These are phyloP conservation scores for Orthosia cruda DNA, from an alignment of 2,888 invertebrate species.

Conservation along the genomic window DNA sequence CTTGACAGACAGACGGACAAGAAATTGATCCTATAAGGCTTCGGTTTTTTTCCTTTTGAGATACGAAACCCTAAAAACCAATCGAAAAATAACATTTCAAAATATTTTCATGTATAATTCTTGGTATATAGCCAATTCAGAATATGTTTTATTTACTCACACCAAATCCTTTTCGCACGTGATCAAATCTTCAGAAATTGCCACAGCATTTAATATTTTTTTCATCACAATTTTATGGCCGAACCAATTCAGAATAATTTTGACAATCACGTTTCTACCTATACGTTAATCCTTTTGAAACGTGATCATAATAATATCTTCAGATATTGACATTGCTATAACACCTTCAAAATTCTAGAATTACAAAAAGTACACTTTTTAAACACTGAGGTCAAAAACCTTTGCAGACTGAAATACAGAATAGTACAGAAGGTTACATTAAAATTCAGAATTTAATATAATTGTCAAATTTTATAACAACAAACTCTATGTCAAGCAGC, in stretches of 20 bases:
- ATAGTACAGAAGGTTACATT: neutral
- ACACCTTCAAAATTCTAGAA: constrained; percentile 11
- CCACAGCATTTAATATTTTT: neutral
- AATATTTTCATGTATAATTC: neutral
- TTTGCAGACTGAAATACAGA: neutral
- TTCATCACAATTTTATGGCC: neutral
- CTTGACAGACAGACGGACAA: too few relatives aligned
- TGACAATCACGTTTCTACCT: neutral
- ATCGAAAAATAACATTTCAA: too few relatives aligned
- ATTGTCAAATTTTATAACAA: too few relatives aligned
- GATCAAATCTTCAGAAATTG: neutral
- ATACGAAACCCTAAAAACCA: too few relatives aligned
- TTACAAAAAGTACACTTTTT: neutral
- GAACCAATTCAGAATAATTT: neutral
- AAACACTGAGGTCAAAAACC: neutral
- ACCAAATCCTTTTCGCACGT: neutral
- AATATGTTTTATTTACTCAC: neutral
- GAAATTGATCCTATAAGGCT: too few relatives aligned
- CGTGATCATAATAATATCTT: constrained; percentile 30
- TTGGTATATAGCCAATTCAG: neutral
- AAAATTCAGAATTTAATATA: too few relatives aligned
- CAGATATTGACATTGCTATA: neutral
- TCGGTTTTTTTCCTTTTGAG: too few relatives aligned
- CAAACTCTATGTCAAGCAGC: too few relatives aligned
- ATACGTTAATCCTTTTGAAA: neutral